Base-by-base conservation (phyloP, 2,113 vertebrate genomes). In the Macroglossus sobrinus region DNA sequence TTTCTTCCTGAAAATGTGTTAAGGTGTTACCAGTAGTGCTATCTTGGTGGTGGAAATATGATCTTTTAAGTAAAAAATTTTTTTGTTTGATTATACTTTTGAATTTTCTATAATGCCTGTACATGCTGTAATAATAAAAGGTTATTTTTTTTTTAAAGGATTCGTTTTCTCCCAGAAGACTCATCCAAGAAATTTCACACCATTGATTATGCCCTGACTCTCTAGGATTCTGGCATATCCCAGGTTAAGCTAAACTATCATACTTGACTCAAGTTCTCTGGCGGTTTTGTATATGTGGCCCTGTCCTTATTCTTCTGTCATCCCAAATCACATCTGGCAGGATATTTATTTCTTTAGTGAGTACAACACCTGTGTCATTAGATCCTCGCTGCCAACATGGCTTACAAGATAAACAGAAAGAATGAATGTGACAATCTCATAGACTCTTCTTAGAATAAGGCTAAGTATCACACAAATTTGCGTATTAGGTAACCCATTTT, bases 171-270 rank as follows among this genome's bases (percentile, higher is more conserved):
- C 61, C 6, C 53, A 84, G 45, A 71, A 84, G 45, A 45, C 76
- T 89, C 57, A 82, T 28, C 55, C 64, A 92, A 84, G 71, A 84
- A 94, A 72, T 55, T 88, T 89, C 63, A 88, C 69, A 64, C 19
- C 35, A 78, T 1, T n/a, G 59, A 88, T 47, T 21, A 59, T 0
- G 2, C 11, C 7, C 21, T 35, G 11, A 72, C 7, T 69, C 64
- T 61, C 8, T 18, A 8, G 5, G 78, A 38, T 61, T 68, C 2
- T 2, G 33, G 71, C 28, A 45, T 63, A 74, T 43, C 47, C 33
- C 55, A 71, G n/a, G 64, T 95, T 40, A 85, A 22, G 26, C 61
- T 53, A 15, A 68, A 53, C 35, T 53, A 45, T 26, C 18, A 43
- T 5, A 75, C 38, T 61, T 18, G 71, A 84, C 12, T 40, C 55